phyloP scores from a whole-genome alignment of 2,113 vertebrate species.

The Harpagus bidentatus region DNA sequence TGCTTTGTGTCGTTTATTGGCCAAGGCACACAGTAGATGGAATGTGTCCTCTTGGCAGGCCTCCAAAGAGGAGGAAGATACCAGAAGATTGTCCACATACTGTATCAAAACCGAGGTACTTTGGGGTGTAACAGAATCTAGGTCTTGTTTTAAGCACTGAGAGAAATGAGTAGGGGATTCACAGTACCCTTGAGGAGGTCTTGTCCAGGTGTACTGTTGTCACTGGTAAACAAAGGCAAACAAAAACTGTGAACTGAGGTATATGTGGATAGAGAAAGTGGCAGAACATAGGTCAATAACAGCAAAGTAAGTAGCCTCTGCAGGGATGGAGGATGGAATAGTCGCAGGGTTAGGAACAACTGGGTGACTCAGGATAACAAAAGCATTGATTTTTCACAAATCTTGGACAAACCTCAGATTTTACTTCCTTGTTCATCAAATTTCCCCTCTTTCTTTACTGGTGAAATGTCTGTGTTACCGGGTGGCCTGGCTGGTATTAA shows the following conservation, averaged over 20 bases:
- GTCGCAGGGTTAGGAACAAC: neutral
- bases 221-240: neutral
- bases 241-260: neutral
- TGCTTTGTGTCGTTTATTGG: neutral
- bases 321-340: neutral
- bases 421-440: neutral
- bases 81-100: neutral
- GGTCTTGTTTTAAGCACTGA: neutral
- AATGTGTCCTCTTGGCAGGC: neutral
- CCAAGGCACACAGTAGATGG: neutral
- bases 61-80: neutral
- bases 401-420: neutral
- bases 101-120: neutral
- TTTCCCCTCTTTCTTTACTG: neutral
- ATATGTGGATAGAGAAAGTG: neutral
- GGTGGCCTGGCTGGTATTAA: neutral
- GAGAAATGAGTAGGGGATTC: neutral
- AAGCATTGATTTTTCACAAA: neutral
- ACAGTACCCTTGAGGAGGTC: neutral
- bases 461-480: neutral
- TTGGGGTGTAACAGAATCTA: neutral
- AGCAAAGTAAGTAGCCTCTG: neutral
- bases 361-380: neutral
- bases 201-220: neutral
- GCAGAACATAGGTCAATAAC: neutral